phyloP scores from a whole-genome alignment of 2,888 invertebrate genomes.

The Chrysolina oricalcia region DNA sequence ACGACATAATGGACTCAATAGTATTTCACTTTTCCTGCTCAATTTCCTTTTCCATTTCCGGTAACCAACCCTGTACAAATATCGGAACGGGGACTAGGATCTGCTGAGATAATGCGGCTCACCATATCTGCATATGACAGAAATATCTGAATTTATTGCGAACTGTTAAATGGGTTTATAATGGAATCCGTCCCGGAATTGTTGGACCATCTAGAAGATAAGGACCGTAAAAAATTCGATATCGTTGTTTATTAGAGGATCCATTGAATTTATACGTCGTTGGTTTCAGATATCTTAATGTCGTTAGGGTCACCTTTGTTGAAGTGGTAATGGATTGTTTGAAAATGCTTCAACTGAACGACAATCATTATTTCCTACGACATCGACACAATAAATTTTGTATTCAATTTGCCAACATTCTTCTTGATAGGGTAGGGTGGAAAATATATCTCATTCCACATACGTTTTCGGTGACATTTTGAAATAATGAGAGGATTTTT shows the following conservation, averaged over 20 bases:
- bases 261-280: not conserved
- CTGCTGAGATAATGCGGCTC: slow-evolving; percentile 23
- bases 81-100: slow-evolving; percentile 1
- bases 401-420: too few relatives aligned
- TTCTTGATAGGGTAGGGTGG: too few relatives aligned
- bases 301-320: not conserved
- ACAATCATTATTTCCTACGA: not conserved
- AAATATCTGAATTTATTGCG: slow-evolving; percentile 28
- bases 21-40: not conserved
- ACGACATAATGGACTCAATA: not conserved
- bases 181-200: slow-evolving; percentile 16
- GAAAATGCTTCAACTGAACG: not conserved
- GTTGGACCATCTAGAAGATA: not conserved
- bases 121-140: slow-evolving; percentile 30
- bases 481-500: too few relatives aligned
- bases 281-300: not conserved
- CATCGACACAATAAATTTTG: too few relatives aligned
- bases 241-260: not conserved
- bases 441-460: too few relatives aligned
- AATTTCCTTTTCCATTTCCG: slow-evolving; percentile 1
- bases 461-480: too few relatives aligned
- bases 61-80: slow-evolving; percentile 1
- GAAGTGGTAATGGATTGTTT: not conserved
- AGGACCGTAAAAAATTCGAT: not conserved
- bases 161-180: slow-evolving; percentile 24